These are phyloP conservation scores for Orussus abietinus DNA, from an alignment of 1,140 invertebrate species.

Conservation along the genomic window DNA sequence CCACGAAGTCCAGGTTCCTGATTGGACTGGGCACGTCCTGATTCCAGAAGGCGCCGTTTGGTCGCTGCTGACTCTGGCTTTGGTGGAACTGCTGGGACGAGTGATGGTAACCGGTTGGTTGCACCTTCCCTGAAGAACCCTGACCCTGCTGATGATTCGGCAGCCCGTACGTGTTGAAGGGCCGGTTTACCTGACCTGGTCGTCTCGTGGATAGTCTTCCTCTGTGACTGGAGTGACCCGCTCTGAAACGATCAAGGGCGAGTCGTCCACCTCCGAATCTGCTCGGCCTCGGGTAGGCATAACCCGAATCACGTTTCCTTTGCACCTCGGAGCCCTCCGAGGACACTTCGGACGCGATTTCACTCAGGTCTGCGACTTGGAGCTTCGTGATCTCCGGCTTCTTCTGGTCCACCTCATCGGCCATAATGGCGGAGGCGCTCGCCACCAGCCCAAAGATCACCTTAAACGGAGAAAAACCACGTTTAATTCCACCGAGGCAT, in stretches of 20 bases:
- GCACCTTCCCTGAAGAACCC: slow-evolving; percentile 15
- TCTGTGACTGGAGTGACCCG: slow-evolving; percentile 16
- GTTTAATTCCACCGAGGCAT: too few species aligned
- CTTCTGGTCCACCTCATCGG: slow-evolving; percentile 8
- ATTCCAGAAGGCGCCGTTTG: slow-evolving; percentile 8
- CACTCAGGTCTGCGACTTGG: slow-evolving; percentile 20
- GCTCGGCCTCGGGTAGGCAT: slow-evolving; percentile 30
- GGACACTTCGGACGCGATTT: slow-evolving; percentile 11
- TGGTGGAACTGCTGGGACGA: not conserved
- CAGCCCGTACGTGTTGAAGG: slow-evolving; percentile 39
- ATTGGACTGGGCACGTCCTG: slow-evolving; percentile 34
- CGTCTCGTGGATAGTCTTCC: slow-evolving; percentile 24
- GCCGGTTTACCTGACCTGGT: slow-evolving; percentile 31
- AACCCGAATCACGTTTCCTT: slow-evolving; percentile 40
- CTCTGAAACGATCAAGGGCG: slow-evolving; percentile 16
- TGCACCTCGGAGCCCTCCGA: slow-evolving; percentile 25
- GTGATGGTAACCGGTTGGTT: slow-evolving; percentile 13
- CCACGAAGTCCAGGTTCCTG: slow-evolving; percentile 28
- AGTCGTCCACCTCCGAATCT: slow-evolving; percentile 11
- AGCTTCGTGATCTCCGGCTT: slow-evolving; percentile 19
- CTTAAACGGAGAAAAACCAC: slow-evolving; percentile 1
- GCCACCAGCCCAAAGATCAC: not conserved
- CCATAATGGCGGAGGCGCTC: slow-evolving; percentile 1
- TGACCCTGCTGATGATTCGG: slow-evolving; percentile 26
- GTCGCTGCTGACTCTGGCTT: slow-evolving; percentile 5